Percentiles rank a stretch among this genome's conserved stretches.
These are phyloP conservation scores for Rallus limicola DNA, from an alignment of 2,113 vertebrate species.

Conservation along the genomic window DNA sequence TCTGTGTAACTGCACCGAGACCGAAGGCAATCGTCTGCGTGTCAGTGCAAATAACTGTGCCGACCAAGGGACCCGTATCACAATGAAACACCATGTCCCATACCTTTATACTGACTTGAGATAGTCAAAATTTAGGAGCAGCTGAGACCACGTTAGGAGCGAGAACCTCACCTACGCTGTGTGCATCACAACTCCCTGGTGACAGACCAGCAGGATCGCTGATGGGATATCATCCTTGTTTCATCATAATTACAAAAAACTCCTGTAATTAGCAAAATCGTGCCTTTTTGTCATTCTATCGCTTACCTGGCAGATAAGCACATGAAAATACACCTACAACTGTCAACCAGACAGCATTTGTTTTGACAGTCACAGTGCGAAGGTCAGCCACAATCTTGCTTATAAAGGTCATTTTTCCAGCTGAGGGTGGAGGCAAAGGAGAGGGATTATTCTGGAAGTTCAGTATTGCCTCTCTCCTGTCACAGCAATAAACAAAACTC, in stretches of 20 bases:
- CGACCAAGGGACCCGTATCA: background rate
- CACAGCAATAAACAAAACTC: background rate
- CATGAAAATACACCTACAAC: background rate
- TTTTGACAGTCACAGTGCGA: background rate
- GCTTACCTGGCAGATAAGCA: background rate
- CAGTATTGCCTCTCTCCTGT: background rate
- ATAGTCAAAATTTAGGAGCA: fast-evolving
- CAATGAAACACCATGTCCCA: background rate
- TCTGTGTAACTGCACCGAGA: background rate
- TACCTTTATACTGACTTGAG: background rate
- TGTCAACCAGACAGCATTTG: background rate
- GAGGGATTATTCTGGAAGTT: background rate
- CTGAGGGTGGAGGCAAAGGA: background rate
- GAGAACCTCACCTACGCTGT: fast-evolving
- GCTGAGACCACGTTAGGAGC: fast-evolving
- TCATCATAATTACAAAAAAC: background rate
- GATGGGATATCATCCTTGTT: background rate
- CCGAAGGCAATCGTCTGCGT: fast-evolving
- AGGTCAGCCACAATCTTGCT: background rate
- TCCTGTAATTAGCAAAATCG: background rate
- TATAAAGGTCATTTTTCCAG: constrained; percentile 26
- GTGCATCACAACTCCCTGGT: background rate
- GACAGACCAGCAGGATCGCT: fast-evolving
- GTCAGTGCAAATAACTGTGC: background rate
- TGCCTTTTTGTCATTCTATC: background rate